A percentile compares a stretch with the other conserved stretches of the same genome.
These are phyloP conservation scores for Argyresthia albistria DNA, from an alignment of 2,888 invertebrate genomes.

Conservation along the genomic window DNA sequence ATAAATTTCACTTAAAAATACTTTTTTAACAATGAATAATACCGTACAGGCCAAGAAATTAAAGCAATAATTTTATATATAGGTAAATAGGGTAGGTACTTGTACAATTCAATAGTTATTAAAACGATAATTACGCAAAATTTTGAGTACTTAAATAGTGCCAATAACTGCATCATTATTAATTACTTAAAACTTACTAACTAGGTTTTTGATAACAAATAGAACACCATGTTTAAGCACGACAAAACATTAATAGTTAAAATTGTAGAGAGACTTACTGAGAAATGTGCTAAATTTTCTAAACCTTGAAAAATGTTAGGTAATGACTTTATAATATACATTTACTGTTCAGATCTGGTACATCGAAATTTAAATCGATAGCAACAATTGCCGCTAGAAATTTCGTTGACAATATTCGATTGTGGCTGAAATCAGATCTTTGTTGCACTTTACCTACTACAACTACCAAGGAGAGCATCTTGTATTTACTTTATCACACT, in stretches of 20 bases:
- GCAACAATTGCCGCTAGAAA: constrained; percentile 32
- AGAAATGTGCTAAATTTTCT: constrained; percentile 74
- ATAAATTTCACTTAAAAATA: constrained; percentile 58
- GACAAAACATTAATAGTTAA: constrained; percentile 74
- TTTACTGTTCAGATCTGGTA: constrained; percentile 61
- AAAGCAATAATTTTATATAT: constrained; percentile 18
- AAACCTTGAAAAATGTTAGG: constrained; percentile 55
- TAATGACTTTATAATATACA: constrained; percentile 32
- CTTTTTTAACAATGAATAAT: constrained; percentile 8
- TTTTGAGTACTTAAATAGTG: constrained; percentile 38
- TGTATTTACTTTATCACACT: constrained; percentile 55
- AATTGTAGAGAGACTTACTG: constrained; percentile 73
- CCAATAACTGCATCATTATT: constrained; percentile 71
- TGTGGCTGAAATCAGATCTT: constrained; percentile 52
- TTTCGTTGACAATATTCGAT: constrained; percentile 65
- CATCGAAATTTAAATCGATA: constrained; percentile 43
- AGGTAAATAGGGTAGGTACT: not conserved
- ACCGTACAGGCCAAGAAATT: constrained; percentile 16
- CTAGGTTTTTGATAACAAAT: constrained; percentile 73
- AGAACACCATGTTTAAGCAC: constrained; percentile 74
- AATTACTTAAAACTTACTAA: constrained; percentile 61
- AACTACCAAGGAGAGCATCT: constrained; percentile 58
- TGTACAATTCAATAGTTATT: not conserved
- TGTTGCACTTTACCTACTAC: constrained; percentile 44
- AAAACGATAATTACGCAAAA: not conserved